A percentile compares a stretch with the other conserved stretches of the same genome.
Evolutionary conservation across 2,797 vertebrate species (phyloP).

Genomic region (Sebastes wilsoni): DNA sequence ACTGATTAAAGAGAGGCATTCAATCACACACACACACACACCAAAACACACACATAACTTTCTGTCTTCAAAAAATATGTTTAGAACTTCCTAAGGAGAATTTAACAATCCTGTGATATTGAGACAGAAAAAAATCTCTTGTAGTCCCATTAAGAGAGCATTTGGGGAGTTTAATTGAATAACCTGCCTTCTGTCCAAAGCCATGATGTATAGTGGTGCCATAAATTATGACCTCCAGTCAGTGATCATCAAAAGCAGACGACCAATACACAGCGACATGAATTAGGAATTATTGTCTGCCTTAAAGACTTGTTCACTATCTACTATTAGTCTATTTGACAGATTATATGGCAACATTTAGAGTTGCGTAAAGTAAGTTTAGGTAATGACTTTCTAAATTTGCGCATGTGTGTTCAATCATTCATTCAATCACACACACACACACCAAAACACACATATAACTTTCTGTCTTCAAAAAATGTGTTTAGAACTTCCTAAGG

Average conservation of each 20-base stretch:
- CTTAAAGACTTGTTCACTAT: neutral
- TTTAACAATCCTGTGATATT: neutral
- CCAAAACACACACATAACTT: conserved; percentile 17
- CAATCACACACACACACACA: conserved; percentile 41
- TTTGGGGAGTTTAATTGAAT: conserved; percentile 38
- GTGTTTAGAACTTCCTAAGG: conserved; percentile 9
- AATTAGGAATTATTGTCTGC: conserved; percentile 13
- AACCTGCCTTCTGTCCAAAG: conserved; percentile 36
- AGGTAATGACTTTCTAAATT: neutral
- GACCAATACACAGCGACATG: conserved; percentile 8
- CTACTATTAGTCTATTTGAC: conserved; percentile 12
- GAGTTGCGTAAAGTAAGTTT: conserved; percentile 9
- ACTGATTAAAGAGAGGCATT: conserved; percentile 73
- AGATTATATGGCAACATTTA: neutral
- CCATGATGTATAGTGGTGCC: neutral
- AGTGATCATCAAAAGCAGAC: conserved; percentile 30
- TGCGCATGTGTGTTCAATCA: neutral
- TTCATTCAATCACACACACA: conserved; percentile 3
- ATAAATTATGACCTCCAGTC: conserved; percentile 40
- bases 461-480: conserved; percentile 28
- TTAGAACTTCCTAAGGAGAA: conserved; percentile 14
- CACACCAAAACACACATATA: conserved; percentile 1
- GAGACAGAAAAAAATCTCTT: neutral
- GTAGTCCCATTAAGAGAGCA: neutral
- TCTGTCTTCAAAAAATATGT: conserved; percentile 16